Percentiles rank a stretch among this genome's conserved stretches.
Evolutionary conservation across 2,113 vertebrate genomes (phyloP).

Genomic region (Nannobrachium achirus): DNA sequence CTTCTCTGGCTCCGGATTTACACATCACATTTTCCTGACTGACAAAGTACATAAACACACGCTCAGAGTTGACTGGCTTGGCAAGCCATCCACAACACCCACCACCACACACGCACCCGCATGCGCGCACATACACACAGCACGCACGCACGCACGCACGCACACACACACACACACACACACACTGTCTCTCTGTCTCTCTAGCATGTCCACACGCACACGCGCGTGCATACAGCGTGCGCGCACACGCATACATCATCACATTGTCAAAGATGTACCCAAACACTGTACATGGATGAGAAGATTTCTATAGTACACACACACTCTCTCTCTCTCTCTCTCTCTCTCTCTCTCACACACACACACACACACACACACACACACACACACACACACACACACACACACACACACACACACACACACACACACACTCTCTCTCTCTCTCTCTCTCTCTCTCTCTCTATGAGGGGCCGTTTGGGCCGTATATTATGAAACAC

Average conservation of each 20-base stretch:
- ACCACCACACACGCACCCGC: conserved; percentile 7
- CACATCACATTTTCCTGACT: conserved; percentile 77
- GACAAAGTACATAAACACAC: conserved; percentile 79
- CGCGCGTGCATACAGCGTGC: conserved; percentile 7
- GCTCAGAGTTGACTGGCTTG: conserved; percentile 63
- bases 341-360: background rate
- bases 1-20: conserved; percentile 69
- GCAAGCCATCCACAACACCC: conserved; percentile 33
- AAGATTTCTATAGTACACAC: background rate
- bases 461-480: too few relatives aligned
- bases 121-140: background rate
- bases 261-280: too few relatives aligned
- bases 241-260: conserved; percentile 6
- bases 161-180: conserved; percentile 6
- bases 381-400: conserved; percentile 15
- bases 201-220: conserved; percentile 4
- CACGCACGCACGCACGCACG: background rate
- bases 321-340: background rate
- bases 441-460: too few relatives aligned
- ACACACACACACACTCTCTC: conserved; percentile 5
- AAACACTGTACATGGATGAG: too few relatives aligned
- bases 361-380: conserved; percentile 22
- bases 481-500: too few relatives aligned
- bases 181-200: background rate
- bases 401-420: conserved; percentile 4